Base-by-base conservation (phyloP, 2,888 invertebrate genomes). In the Lepidochitona cinerea region DNA sequence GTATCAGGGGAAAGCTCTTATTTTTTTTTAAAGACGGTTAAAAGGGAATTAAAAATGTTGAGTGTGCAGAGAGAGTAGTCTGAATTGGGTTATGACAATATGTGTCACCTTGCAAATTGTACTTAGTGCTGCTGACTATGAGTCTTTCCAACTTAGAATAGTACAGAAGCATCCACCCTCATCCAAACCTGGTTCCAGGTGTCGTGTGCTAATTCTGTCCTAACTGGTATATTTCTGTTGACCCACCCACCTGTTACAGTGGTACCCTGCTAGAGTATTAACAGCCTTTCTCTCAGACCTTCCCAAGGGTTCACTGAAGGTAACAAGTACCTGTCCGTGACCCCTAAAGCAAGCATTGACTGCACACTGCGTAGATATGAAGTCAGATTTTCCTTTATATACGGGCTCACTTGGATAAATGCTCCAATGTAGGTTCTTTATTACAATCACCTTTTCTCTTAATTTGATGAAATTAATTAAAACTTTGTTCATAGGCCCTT, bases 221-320 rank as follows among this genome's bases (percentile, higher is more conserved):
- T 68, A 65, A 64, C 72, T 65, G 76, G 53, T 54, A 75, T 65
- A 14, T 86, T 80, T 84, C 85, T 86, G 82, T 82, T 83, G 77
- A 77, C 75, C 82, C 82, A 59, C 59, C 59, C 59, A 59, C 59
- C 59, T 59, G 59, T 59, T 59, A 59, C 23, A 29, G 59, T 79
- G 80, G 77, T 76, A 80, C 81, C 84, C 84, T 80, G 78, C 85
- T 81, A 73, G 84, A 77, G 78, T 80, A 79, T 77, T 71, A 29
- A 33, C 71, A 74, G 75, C 84, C 80, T 82, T 73, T 77, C 80
- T 84, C 86, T 85, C 86, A 86, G 86, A 86, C 86, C 86, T 85
- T 86, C 86, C 86, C 86, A 85, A 79, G 85, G 85, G 85, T 67
- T 37, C n/a, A 35, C 32, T 6, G 9, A n/a, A 67, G 78, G 75